Conservation (phyloP, 2,797 vertebrate species). For the Brotula barbata region DNA sequence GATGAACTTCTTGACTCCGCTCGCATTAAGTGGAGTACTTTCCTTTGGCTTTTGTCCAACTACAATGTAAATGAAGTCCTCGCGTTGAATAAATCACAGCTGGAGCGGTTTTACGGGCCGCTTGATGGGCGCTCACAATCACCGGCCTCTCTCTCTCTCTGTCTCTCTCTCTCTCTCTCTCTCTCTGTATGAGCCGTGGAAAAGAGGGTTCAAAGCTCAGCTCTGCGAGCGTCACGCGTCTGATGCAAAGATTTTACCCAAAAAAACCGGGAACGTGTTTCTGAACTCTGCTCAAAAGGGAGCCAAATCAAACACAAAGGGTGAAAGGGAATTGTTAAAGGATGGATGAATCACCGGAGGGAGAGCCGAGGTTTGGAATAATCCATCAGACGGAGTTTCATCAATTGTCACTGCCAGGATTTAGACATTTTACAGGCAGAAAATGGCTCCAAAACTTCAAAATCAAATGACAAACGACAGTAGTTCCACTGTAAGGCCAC, state of each 20-base stretch:
- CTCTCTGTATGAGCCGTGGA: no score
- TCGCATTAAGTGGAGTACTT: background rate
- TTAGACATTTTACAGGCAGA: background rate
- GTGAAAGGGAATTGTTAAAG: slow-evolving; percentile 34
- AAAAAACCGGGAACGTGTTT: no score
- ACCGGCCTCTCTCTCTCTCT: no score
- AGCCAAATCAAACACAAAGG: slow-evolving; percentile 26
- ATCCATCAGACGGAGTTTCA: slow-evolving; percentile 7
- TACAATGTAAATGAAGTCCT: slow-evolving; percentile 9
- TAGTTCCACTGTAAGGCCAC: no score
- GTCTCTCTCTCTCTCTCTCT: no score
- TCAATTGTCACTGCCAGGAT: background rate
- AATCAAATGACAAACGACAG: no score
- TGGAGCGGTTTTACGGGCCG: background rate
- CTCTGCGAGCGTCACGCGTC: no score
- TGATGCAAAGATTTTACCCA: no score
- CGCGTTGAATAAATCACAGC: slow-evolving; percentile 2
- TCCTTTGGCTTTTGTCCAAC: slow-evolving; percentile 18
- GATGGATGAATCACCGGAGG: slow-evolving; percentile 2
- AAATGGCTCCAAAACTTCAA: background rate
- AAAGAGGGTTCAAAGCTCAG: no score
- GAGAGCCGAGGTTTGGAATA: slow-evolving; percentile 13
- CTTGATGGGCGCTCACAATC: no score
- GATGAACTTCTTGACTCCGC: background rate
- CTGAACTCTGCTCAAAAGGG: slow-evolving; percentile 25